phyloP scores from a whole-genome alignment of 2,888 invertebrate genomes.

The Serripes groenlandicus region DNA sequence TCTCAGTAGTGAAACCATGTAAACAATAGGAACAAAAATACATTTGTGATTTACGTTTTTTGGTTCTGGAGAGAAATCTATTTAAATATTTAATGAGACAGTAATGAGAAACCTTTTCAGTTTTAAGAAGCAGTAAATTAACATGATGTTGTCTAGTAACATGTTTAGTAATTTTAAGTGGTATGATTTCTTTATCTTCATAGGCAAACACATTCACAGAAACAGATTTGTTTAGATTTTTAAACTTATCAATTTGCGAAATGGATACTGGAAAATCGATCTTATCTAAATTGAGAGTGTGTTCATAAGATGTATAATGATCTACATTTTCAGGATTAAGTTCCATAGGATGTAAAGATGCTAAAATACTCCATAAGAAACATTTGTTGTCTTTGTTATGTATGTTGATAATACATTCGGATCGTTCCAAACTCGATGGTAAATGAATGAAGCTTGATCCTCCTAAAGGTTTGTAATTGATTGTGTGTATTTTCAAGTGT shows the following conservation, averaged over 20 bases:
- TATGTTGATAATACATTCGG: conserved; percentile 19
- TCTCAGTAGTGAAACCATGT: conserved; percentile 39
- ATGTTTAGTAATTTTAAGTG: conserved; percentile 12
- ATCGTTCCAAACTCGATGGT: neutral
- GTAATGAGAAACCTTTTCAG: conserved; percentile 52
- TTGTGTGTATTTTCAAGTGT: conserved; percentile 41
- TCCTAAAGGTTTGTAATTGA: conserved; percentile 20
- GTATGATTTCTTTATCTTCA: conserved; percentile 23
- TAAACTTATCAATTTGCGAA: conserved; percentile 49
- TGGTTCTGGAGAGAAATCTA: conserved; percentile 39
- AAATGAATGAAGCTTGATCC: conserved; percentile 22
- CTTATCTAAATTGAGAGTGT: conserved; percentile 36
- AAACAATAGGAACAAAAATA: conserved; percentile 47
- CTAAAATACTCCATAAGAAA: conserved; percentile 26
- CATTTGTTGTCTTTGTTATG: conserved; percentile 27
- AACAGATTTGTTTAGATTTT: conserved; percentile 47
- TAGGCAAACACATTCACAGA: conserved; percentile 50
- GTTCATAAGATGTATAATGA: conserved; percentile 35
- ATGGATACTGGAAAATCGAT: conserved; percentile 37
- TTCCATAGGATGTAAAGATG: conserved; percentile 10
- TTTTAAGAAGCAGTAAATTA: conserved; percentile 44
- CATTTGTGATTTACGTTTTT: neutral
- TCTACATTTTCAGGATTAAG: neutral
- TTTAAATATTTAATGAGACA: conserved; percentile 58
- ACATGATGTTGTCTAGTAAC: neutral